These are phyloP conservation scores for Oreochromis mossambicus DNA, from an alignment of 2,797 vertebrate species.

Conservation along the genomic window DNA sequence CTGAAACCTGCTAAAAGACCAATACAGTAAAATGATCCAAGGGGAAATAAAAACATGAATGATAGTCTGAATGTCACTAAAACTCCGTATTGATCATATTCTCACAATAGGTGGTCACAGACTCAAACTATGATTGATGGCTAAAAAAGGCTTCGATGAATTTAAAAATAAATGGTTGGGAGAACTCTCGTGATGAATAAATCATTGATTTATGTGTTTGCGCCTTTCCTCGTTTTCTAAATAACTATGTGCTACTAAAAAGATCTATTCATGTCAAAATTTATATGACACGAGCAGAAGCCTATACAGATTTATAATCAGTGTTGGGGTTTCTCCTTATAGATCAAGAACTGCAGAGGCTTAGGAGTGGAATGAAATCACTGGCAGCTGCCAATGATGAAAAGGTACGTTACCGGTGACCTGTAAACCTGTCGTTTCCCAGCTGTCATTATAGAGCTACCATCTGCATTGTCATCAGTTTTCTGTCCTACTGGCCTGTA, in stretches of 20 bases:
- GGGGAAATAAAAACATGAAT: neutral
- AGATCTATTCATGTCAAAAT: neutral
- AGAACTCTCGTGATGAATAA: neutral
- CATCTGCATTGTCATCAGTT: slow-evolving; percentile 1
- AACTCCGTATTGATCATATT: neutral
- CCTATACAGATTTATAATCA: slow-evolving; percentile 5
- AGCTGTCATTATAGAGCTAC: slow-evolving; percentile 14
- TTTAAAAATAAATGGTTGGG: slow-evolving; percentile 22
- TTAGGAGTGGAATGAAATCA: slow-evolving; percentile 89
- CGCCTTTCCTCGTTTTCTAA: neutral
- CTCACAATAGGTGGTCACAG: neutral
- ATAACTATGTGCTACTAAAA: neutral
- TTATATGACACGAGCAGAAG: neutral
- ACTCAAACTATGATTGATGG: neutral
- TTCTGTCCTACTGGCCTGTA: neutral
- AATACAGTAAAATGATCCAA: neutral
- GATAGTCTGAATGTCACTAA: neutral
- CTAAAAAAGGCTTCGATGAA: slow-evolving; percentile 2
- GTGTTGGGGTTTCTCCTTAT: slow-evolving; percentile 39
- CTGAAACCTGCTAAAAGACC: neutral
- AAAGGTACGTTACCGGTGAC: slow-evolving; percentile 78
- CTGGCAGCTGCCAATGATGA: slow-evolving; percentile 87
- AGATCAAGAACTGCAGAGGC: slow-evolving; percentile 90
- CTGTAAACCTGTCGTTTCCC: neutral
- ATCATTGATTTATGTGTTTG: slow-evolving; percentile 5